Base-by-base conservation (phyloP, 2,888 invertebrate species). In the Trichogramma dendrolimi region DNA sequence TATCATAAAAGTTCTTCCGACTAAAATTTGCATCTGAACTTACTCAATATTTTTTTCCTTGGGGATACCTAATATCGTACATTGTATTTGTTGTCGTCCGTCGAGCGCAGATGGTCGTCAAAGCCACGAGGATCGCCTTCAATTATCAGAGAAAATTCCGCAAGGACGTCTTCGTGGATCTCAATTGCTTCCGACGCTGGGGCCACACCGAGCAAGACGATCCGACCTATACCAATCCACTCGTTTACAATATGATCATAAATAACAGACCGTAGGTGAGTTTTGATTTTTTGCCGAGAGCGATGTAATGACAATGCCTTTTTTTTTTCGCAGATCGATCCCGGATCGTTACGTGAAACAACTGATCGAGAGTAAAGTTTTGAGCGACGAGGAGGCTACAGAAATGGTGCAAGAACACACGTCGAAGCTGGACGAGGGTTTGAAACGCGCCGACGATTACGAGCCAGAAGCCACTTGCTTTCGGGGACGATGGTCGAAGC, bases 191-290 rank as follows among this genome's bases (percentile, higher is more conserved):
- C 79, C 84, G 97, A 58, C 85, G 89, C 68, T 94, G 92, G 91
- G 98, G 98, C 0, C 99, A 99, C 80, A 99, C 99, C 75, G 98
- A 99, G 78, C 75, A 98, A 46, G 99, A 99, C 75, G 97, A 99
- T 79, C 98, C 99, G 0, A 91, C 92, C 1, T 94, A 98, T 75
- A 99, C 99, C 2, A 96, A 98, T 81, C 99, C 99, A 0, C 74
- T 86, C 43, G 83, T 96, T 72, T 99, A 99, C 77, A 84, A 86
- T 73, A 27, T 2, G 73, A 81, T 88, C 44, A 91, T 95, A 61
- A 82, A 87, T 66, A 83, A 79, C 55, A 84, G 87, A 72, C 84
- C 83, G 91, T 90, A 79, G 82, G 83, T 69, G n/a, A 46, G 41
- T 40, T 49, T 5, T 6, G 6, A 27, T 27, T 27, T 27, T 27